These are phyloP conservation scores for Thalassaphorura encarpata DNA, from an alignment of 1,140 invertebrate genomes.

Conservation along the genomic window DNA sequence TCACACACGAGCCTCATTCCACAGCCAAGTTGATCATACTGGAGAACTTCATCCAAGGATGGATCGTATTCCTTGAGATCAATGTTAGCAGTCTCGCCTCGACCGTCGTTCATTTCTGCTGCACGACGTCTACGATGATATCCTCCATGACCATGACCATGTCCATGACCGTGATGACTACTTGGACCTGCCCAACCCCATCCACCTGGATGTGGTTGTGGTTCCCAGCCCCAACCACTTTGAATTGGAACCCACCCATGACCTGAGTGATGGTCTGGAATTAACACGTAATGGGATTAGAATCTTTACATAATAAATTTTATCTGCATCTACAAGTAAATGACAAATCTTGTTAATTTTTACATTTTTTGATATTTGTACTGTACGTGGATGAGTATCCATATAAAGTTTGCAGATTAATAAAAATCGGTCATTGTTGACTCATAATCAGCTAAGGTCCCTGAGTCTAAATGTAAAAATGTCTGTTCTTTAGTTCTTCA, in stretches of 20 bases:
- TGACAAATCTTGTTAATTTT: background rate
- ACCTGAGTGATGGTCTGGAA: background rate
- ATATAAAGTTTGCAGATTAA: too few species aligned
- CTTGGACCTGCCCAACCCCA: too few species aligned
- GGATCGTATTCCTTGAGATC: slow-evolving; percentile 20
- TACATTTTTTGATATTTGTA: too few species aligned
- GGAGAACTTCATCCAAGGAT: slow-evolving; percentile 27
- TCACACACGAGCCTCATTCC: slow-evolving; percentile 35
- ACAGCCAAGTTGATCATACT: slow-evolving; percentile 33
- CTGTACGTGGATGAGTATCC: too few species aligned
- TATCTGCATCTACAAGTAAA: background rate
- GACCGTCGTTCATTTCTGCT: slow-evolving; percentile 1
- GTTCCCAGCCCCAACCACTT: too few species aligned
- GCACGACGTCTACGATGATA: background rate
- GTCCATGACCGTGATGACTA: background rate
- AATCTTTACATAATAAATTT: background rate
- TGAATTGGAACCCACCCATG: too few species aligned
- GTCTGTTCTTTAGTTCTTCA: too few species aligned
- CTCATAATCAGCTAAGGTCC: too few species aligned
- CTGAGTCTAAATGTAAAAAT: too few species aligned
- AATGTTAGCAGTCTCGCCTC: too few species aligned
- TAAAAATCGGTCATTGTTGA: too few species aligned
- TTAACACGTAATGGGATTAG: background rate
- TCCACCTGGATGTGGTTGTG: too few species aligned
- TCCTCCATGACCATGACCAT: background rate